Evolutionary conservation across 2,113 vertebrate genomes (phyloP).

Genomic region (Nettapus auritus): DNA sequence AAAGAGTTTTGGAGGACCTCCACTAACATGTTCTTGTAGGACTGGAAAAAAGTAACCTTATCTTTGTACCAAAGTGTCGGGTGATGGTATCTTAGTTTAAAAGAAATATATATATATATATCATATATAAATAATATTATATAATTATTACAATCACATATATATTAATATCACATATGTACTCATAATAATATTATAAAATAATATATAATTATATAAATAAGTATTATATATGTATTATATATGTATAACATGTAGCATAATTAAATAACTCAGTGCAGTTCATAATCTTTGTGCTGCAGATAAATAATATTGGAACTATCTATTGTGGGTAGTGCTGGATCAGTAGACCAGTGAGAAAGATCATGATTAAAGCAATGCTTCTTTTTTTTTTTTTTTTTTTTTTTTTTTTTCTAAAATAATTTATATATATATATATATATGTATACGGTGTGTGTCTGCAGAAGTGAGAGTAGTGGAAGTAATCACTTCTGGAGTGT

Average conservation of each 20-base stretch:
- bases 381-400: too few relatives aligned
- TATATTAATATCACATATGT: too few relatives aligned
- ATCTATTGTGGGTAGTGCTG: neutral
- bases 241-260: too few relatives aligned
- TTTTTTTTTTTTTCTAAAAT: neutral
- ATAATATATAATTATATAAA: too few relatives aligned
- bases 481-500: neutral
- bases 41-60: neutral
- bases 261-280: neutral
- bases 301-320: neutral
- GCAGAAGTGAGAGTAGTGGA: neutral
- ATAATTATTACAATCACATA: too few relatives aligned
- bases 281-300: neutral
- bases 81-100: neutral
- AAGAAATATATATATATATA: neutral
- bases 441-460: neutral
- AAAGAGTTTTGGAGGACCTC: neutral
- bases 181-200: too few relatives aligned
- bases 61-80: neutral
- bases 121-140: neutral
- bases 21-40: neutral
- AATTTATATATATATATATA: neutral
- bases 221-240: neutral
- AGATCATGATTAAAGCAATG: neutral
- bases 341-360: neutral